Conservation (phyloP, 2,113 vertebrate species). For the Mugil cephalus region DNA sequence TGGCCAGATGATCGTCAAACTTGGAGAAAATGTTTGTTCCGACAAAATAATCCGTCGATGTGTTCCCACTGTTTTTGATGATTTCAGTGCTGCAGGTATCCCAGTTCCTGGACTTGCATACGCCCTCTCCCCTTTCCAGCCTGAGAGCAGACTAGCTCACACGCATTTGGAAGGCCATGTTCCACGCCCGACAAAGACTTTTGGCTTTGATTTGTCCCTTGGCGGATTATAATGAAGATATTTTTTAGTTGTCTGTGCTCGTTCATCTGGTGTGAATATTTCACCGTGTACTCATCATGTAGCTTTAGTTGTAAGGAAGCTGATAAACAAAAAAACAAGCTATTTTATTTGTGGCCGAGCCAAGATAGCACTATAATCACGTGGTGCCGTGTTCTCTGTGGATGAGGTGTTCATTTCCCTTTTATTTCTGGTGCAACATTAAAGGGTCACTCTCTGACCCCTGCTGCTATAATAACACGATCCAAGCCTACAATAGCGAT, state of each 20-base stretch:
- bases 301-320: background rate
- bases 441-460: background rate
- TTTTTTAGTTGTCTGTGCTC: no score
- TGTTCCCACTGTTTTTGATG: background rate
- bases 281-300: background rate
- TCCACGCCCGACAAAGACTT: background rate
- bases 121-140: background rate
- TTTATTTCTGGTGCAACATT: background rate
- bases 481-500: background rate
- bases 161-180: constrained; percentile 3
- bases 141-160: constrained; percentile 7
- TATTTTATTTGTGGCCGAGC: background rate
- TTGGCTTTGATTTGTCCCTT: no score
- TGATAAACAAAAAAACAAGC: background rate
- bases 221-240: no score
- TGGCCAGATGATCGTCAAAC: no score
- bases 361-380: background rate
- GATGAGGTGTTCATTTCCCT: background rate
- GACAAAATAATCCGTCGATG: background rate
- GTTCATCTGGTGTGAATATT: background rate
- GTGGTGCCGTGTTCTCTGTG: background rate
- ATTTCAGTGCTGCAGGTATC: background rate
- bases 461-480: background rate
- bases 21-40: background rate
- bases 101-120: background rate